Evolutionary conservation across 2,113 vertebrate species (phyloP).

Genomic region (Tringa solitaria): DNA sequence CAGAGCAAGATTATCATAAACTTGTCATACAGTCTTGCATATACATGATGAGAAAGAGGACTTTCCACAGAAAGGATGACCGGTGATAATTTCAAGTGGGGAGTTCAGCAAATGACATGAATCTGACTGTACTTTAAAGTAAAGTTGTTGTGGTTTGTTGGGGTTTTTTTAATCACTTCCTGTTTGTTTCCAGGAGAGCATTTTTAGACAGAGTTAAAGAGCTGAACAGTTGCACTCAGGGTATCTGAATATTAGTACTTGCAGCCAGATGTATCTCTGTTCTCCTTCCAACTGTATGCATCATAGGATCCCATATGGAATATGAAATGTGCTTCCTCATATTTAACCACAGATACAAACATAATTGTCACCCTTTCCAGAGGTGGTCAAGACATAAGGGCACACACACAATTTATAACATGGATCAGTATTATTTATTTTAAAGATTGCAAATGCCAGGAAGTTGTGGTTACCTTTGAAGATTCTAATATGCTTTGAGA

Average conservation of each 20-base stretch:
- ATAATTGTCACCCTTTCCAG: not conserved
- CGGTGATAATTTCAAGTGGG: not conserved
- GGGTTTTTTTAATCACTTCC: not conserved
- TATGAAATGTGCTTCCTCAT: not conserved
- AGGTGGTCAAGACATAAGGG: not conserved
- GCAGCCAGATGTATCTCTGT: not conserved
- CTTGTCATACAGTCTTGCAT: not conserved
- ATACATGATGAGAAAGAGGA: not conserved
- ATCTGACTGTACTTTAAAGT: not conserved
- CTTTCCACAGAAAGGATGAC: not conserved
- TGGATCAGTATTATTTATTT: not conserved
- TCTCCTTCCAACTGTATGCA: not conserved
- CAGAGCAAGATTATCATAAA: not conserved
- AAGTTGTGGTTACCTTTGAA: conserved; percentile 13
- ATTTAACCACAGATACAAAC: not conserved
- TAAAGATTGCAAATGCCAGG: not conserved
- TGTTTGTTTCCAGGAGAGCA: not conserved
- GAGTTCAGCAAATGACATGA: not conserved
- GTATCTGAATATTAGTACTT: not conserved
- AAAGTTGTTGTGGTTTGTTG: not conserved
- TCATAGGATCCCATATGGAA: not conserved
- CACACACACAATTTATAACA: not conserved
- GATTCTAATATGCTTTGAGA: not conserved
- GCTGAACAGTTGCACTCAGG: not conserved
- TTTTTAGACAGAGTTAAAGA: not conserved